These are phyloP conservation scores for Drosophila littoralis DNA, from an alignment of 1,140 invertebrate genomes.

Conservation along the genomic window DNA sequence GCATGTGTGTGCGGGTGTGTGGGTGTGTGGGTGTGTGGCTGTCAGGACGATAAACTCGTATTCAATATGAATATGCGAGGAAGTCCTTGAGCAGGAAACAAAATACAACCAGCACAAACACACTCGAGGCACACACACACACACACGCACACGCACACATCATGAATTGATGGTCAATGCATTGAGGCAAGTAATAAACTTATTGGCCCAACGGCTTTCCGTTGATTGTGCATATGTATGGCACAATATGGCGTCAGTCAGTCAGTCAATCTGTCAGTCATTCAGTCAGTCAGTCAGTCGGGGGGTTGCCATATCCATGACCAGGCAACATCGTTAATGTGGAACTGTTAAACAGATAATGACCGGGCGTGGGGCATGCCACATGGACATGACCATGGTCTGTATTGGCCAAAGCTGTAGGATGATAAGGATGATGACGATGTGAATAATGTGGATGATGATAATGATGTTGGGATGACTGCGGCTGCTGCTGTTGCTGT, in stretches of 20 bases:
- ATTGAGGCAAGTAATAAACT: constrained; percentile 79
- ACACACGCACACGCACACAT: constrained; percentile 14
- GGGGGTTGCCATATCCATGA: constrained; percentile 50
- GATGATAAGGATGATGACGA: constrained; percentile 31
- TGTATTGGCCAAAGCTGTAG: constrained; percentile 14
- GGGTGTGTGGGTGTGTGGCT: constrained; percentile 37
- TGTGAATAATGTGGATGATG: constrained; percentile 34
- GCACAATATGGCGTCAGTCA: constrained; percentile 61
- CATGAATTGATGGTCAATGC: constrained; percentile 71
- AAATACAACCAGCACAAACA: constrained; percentile 34
- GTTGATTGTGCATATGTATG: constrained; percentile 66
- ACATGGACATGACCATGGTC: constrained; percentile 27
- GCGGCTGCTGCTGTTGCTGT: constrained; percentile 24
- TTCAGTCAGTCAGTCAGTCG: constrained; percentile 4
- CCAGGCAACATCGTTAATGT: constrained; percentile 74
- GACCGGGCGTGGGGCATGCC: constrained; percentile 54
- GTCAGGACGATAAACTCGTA: constrained; percentile 43
- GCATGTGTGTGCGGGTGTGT: constrained; percentile 26
- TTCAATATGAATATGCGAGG: constrained; percentile 48
- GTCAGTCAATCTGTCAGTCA: constrained; percentile 29
- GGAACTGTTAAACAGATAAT: constrained; percentile 83
- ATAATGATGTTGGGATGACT: constrained; percentile 24
- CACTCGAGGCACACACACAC: constrained; percentile 33
- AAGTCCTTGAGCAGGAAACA: constrained; percentile 48
- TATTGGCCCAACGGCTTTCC: constrained; percentile 73